Evolutionary conservation across 2,888 invertebrate genomes (phyloP).

Genomic region (Tipula unca): DNA sequence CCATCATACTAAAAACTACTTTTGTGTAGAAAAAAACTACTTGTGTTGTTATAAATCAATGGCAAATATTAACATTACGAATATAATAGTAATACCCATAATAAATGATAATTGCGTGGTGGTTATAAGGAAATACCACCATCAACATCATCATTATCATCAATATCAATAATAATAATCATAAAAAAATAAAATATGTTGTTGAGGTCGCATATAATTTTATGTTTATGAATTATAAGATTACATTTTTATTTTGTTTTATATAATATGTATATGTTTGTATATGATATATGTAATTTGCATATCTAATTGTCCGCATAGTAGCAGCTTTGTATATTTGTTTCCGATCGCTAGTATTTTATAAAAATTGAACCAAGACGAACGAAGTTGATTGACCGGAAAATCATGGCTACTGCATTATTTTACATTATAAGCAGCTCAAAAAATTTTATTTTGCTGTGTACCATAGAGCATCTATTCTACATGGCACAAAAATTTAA

Average conservation of each 20-base stretch:
- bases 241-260: neutral
- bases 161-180: neutral
- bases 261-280: neutral
- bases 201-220: neutral
- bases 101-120: constrained; percentile 14
- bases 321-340: neutral
- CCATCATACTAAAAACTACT: neutral
- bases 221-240: neutral
- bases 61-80: neutral
- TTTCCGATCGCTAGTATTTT: neutral
- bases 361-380: neutral
- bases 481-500: neutral
- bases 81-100: neutral
- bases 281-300: neutral
- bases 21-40: neutral
- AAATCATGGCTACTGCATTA: neutral
- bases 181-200: neutral
- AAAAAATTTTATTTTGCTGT: neutral
- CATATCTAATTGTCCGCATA: neutral
- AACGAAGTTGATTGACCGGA: neutral
- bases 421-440: neutral
- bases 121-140: constrained; percentile 1
- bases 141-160: neutral
- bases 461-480: neutral
- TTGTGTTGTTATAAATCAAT: neutral